These are phyloP conservation scores for Cheilosia urbana DNA, from an alignment of 2,888 invertebrate species.

Conservation along the genomic window DNA sequence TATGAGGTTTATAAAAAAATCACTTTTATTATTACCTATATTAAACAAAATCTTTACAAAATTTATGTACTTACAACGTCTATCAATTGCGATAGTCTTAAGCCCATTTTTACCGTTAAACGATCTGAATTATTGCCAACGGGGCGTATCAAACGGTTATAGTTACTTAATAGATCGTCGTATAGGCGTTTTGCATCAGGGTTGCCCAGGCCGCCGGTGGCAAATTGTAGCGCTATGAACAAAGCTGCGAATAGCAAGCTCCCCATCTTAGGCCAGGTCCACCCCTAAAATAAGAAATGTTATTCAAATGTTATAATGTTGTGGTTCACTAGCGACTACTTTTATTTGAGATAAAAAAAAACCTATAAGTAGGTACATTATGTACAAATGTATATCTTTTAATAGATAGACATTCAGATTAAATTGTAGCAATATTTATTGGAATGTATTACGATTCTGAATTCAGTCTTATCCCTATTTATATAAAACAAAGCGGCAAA, in stretches of 20 bases:
- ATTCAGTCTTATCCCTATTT: too few species aligned
- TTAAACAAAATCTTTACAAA: neutral
- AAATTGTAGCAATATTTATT: too few species aligned
- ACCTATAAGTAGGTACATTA: too few species aligned
- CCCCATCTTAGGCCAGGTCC: constrained; percentile 94
- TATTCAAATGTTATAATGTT: neutral
- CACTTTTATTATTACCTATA: neutral
- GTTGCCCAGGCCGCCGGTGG: constrained; percentile 92
- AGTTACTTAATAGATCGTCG: constrained; percentile 97
- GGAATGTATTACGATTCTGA: too few species aligned
- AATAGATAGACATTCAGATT: too few species aligned
- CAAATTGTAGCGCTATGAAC: constrained; percentile 91
- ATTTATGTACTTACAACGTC: constrained; percentile 91
- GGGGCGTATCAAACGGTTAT: constrained; percentile 97
- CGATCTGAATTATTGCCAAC: constrained; percentile 97
- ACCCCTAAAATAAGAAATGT: constrained; percentile 86
- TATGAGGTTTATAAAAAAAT: constrained; percentile 1
- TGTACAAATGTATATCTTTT: too few species aligned
- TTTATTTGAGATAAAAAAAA: too few species aligned
- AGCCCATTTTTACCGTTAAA: constrained; percentile 97
- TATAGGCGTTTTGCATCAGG: constrained; percentile 97
- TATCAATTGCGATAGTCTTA: constrained; percentile 94
- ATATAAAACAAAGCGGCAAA: too few species aligned
- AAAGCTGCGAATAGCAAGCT: constrained; percentile 89
- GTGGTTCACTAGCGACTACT: too few species aligned